Base-by-base conservation (phyloP, 2,888 invertebrate genomes). In the Oxycera nigricornis region DNA sequence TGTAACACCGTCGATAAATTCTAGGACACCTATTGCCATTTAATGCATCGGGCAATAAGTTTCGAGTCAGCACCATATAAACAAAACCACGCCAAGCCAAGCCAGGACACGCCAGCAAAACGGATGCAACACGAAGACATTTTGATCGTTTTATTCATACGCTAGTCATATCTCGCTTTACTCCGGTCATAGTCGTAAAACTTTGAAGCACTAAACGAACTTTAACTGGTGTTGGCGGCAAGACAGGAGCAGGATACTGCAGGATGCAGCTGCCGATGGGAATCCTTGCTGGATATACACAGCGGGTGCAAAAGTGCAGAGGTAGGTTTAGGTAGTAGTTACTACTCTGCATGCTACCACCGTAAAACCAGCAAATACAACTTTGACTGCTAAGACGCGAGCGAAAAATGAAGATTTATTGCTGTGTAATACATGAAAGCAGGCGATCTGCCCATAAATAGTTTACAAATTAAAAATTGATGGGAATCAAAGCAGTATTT, bases 381-480 rank as follows among this genome's bases (percentile, higher is more conserved):
- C 59, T 59, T 17, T 2, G n/a, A 30, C 59, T 6, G 28, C 28
- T 22, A 65, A 22, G 41, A n/a, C 4, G 22, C 41, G 22, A 24
- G 1, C 39, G 14, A 41, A 65, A 65, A 41, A 24, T 41, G 65
- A 24, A 26, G 35, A 72, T 75, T 75, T 76, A 74, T 73, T 28
- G 68, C 72, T 68, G 74, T 65, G 68, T 74, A 76, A 76, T 76
- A 76, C n/a, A n/a, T n/a, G n/a, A 76, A 76, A 76, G 73, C 74
- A 70, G 74, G 76, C 73, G 74, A 74, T 76, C 76, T 72, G 70
- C 70, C 61, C 52, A 74, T 76, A 76, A 76, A 76, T 76, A 76
- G 74, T 74, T 74, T 73, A 76, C 74, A 76, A 76, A 76, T 76
- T 76, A 76, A 76, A 76, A 76, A 74, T 76, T 76, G 73, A 55